These are phyloP conservation scores for Orthosia gracilis DNA, from an alignment of 2,888 invertebrate species.

Conservation along the genomic window DNA sequence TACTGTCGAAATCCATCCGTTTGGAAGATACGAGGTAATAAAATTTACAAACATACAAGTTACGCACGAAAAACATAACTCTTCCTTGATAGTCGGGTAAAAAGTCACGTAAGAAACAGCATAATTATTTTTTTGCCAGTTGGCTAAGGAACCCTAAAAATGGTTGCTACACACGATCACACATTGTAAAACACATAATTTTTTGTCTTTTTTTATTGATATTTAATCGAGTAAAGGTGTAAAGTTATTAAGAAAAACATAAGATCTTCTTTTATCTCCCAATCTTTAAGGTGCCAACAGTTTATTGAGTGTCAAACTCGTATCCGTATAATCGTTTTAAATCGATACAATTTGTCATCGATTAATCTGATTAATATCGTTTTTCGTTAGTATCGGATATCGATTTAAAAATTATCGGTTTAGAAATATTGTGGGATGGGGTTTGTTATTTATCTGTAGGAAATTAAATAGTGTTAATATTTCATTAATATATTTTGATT, in stretches of 20 bases:
- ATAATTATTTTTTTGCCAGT: no score
- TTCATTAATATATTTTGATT: constrained; percentile 40
- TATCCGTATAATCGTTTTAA: constrained; percentile 61
- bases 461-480: constrained; percentile 45
- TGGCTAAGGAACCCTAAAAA: background rate
- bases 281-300: constrained; percentile 58
- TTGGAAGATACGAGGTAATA: no score
- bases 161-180: constrained; percentile 17
- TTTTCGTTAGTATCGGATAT: constrained; percentile 63
- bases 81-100: no score
- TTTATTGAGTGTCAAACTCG: constrained; percentile 66
- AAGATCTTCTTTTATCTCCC: constrained; percentile 47
- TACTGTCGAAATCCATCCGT: no score
- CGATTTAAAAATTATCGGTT: constrained; percentile 62
- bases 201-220: background rate
- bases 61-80: no score
- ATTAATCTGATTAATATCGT: constrained; percentile 57
- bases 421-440: constrained; percentile 38
- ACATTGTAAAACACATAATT: background rate
- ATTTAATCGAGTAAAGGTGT: constrained; percentile 29
- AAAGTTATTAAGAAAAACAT: constrained; percentile 40
- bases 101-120: no score
- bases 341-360: constrained; percentile 62
- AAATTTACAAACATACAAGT: no score
- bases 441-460: constrained; percentile 52